Evolutionary conservation across 2,888 invertebrate species (phyloP).

Genomic region (Parelbella ahira): DNA sequence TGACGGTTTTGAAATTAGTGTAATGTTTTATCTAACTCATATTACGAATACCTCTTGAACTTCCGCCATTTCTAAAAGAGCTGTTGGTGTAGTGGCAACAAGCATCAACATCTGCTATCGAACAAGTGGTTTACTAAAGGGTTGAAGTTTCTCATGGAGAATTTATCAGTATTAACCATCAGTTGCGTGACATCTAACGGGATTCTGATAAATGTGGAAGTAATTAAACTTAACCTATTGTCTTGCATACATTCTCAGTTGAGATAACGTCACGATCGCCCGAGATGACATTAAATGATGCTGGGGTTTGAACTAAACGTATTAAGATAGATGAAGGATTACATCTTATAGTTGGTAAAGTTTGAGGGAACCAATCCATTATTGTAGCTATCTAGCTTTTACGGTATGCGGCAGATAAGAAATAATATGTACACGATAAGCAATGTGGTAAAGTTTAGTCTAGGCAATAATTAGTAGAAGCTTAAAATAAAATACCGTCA

Average conservation of each 20-base stretch:
- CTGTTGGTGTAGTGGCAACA: background rate
- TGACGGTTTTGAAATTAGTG: no score
- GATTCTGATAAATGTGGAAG: constrained; percentile 16
- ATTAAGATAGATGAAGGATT: constrained; percentile 12
- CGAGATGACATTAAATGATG: constrained; percentile 4
- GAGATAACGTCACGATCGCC: constrained; percentile 11
- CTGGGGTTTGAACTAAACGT: constrained; percentile 7
- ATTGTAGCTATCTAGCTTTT: no score
- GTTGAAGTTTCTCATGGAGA: constrained; percentile 2
- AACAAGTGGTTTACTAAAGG: constrained; percentile 1
- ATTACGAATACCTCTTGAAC: no score
- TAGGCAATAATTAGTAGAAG: no score
- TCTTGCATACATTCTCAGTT: constrained; percentile 10
- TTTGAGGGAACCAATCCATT: no score
- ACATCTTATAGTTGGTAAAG: constrained; percentile 1
- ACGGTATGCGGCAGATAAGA: no score
- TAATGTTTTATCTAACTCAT: no score
- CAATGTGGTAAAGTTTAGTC: no score
- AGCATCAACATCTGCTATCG: background rate
- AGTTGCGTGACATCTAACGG: constrained; percentile 10
- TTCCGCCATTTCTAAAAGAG: no score
- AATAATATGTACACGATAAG: no score
- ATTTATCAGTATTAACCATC: constrained; percentile 12
- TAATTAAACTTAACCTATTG: constrained; percentile 24
- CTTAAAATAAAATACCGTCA: no score